Percentiles rank a stretch among this genome's conserved stretches.
Evolutionary conservation across 2,888 invertebrate genomes (phyloP).

Genomic region (Cyclophora punctaria): DNA sequence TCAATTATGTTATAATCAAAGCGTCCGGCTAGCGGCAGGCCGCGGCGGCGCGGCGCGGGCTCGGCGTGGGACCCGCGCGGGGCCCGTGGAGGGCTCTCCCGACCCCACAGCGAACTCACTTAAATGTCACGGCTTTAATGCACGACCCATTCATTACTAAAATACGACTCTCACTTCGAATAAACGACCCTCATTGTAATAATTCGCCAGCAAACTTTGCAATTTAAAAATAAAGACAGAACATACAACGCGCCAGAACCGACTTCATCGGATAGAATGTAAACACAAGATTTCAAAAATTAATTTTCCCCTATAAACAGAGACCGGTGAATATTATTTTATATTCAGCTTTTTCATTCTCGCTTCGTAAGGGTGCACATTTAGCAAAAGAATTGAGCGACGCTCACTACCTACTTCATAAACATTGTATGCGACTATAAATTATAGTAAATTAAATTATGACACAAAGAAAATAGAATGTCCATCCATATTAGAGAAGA

Average conservation of each 20-base stretch:
- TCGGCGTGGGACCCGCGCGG: slow-evolving; percentile 4
- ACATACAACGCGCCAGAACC: slow-evolving; percentile 12
- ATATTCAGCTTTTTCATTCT: slow-evolving; percentile 16
- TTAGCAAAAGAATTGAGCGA: slow-evolving; percentile 9
- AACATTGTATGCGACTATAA: neutral
- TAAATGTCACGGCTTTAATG: slow-evolving; percentile 38
- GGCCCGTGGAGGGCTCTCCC: neutral
- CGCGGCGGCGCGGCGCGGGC: slow-evolving; percentile 7
- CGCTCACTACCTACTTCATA: slow-evolving; percentile 5
- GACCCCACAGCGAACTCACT: slow-evolving; percentile 19
- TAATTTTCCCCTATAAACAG: slow-evolving; percentile 26
- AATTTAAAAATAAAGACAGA: slow-evolving; percentile 25
- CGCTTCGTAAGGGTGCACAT: slow-evolving; percentile 11
- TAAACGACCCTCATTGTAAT: slow-evolving; percentile 22
- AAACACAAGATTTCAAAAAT: slow-evolving; percentile 24
- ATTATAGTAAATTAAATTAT: slow-evolving; percentile 3
- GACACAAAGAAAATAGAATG: neutral
- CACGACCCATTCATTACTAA: slow-evolving; percentile 41
- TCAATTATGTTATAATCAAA: slow-evolving; percentile 60
- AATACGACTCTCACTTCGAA: slow-evolving; percentile 25
- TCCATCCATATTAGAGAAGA: no score
- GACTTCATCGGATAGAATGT: slow-evolving; percentile 25
- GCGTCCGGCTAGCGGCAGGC: slow-evolving; percentile 30
- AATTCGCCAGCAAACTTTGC: slow-evolving; percentile 26
- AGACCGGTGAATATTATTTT: slow-evolving; percentile 24